Percentiles rank a stretch among this genome's conserved stretches.
These are phyloP conservation scores for Halichondria panicea DNA, from an alignment of 37 sponge, comb jelly and placozoan species.

Conservation along the genomic window DNA sequence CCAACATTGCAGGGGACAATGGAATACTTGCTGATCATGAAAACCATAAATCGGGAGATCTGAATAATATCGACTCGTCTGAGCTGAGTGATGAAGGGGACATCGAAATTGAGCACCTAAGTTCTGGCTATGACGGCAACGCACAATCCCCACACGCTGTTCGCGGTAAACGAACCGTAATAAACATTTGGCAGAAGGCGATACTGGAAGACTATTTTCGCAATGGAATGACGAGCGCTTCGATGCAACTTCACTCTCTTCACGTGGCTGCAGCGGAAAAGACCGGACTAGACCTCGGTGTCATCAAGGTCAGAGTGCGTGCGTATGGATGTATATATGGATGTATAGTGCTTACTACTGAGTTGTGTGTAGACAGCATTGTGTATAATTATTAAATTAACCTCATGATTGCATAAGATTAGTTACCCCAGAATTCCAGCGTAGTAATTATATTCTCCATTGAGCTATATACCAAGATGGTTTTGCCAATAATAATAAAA, in stretches of 20 bases:
- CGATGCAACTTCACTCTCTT: slow-evolving; percentile 45
- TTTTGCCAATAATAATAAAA: too few species aligned
- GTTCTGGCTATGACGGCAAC: background rate
- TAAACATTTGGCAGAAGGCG: slow-evolving; percentile 44
- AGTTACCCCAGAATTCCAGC: too few species aligned
- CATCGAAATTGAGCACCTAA: slow-evolving; percentile 56
- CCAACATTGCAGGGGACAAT: too few species aligned
- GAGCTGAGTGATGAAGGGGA: slow-evolving; percentile 50
- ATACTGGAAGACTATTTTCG: slow-evolving; percentile 69
- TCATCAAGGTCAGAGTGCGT: slow-evolving; percentile 55
- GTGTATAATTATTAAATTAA: too few species aligned
- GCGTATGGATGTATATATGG: background rate
- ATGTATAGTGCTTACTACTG: too few species aligned
- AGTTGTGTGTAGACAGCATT: too few species aligned
- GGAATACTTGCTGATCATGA: too few species aligned
- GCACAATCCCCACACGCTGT: background rate
- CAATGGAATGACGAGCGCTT: slow-evolving; percentile 69
- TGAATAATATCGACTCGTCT: background rate
- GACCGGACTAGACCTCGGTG: slow-evolving; percentile 68
- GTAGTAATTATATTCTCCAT: too few species aligned
- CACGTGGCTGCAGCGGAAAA: slow-evolving; percentile 65
- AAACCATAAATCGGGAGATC: background rate
- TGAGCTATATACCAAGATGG: too few species aligned
- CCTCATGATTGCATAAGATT: too few species aligned
- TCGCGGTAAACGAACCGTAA: slow-evolving; percentile 62